Percentiles rank a stretch among this genome's conserved stretches.
Conservation (phyloP, 37 sponge, comb jelly and placozoan genomes). For the Amphimedon queenslandica region DNA sequence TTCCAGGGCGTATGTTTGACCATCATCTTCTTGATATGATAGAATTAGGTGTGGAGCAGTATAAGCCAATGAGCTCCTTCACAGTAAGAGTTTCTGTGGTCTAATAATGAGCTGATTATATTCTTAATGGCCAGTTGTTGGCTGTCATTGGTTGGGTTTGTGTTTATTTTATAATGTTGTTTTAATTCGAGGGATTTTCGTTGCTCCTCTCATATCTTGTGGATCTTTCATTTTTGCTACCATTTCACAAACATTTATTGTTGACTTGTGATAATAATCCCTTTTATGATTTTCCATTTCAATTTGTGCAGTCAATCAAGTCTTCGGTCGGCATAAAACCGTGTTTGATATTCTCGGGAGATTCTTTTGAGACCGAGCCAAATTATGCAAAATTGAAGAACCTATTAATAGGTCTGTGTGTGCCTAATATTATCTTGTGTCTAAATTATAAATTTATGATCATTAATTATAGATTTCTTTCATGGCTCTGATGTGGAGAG, state of each 20-base stretch:
- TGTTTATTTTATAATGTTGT: no score
- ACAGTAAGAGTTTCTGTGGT: conserved; percentile 9
- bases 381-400: conserved; percentile 66
- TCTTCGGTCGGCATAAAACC: conserved; percentile 78
- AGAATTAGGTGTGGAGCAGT: conserved; percentile 86
- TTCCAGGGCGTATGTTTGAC: conserved; percentile 77
- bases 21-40: conserved; percentile 89
- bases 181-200: no score
- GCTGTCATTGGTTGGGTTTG: no score
- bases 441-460: neutral
- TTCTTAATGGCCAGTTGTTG: no score
- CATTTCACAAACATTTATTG: no score
- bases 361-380: conserved; percentile 74
- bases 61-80: conserved; percentile 48
- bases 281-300: neutral
- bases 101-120: no score
- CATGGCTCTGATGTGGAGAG: conserved; percentile 53
- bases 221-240: neutral
- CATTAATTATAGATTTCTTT: conserved; percentile 72
- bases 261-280: neutral
- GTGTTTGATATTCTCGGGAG: conserved; percentile 83
- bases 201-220: neutral
- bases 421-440: neutral
- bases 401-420: conserved; percentile 58
- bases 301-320: conserved; percentile 30